Percentiles rank a stretch among this genome's conserved stretches.
phyloP scores from a whole-genome alignment of 2,888 invertebrate species.

The Drosophila putrida region DNA sequence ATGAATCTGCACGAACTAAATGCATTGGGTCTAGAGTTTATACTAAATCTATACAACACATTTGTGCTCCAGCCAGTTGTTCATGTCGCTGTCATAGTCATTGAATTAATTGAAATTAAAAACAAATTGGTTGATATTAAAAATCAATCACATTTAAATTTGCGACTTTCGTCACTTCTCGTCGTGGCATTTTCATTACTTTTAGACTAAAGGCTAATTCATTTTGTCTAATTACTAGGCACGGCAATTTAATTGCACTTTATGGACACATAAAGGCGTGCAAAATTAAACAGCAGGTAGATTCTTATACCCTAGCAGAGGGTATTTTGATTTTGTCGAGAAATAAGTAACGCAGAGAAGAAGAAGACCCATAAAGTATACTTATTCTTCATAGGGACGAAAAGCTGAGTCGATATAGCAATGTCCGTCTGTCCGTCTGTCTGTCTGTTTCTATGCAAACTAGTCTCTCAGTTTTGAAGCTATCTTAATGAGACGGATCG shows the following conservation, averaged over 20 bases:
- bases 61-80: background rate
- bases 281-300: background rate
- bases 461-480: too few relatives aligned
- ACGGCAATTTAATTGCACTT: background rate
- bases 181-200: background rate
- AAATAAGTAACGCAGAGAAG: too few relatives aligned
- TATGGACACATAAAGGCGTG: background rate
- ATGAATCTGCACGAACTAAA: background rate
- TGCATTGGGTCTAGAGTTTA: background rate
- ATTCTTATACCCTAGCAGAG: too few relatives aligned
- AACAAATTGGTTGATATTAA: slow-evolving; percentile 6
- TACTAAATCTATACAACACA: background rate
- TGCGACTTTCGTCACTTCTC: background rate
- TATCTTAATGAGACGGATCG: too few relatives aligned
- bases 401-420: too few relatives aligned
- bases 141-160: slow-evolving; percentile 7
- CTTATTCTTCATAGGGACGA: too few relatives aligned
- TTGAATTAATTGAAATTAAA: slow-evolving; percentile 4
- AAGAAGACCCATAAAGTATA: too few relatives aligned
- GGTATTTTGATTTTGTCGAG: too few relatives aligned
- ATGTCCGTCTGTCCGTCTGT: too few relatives aligned
- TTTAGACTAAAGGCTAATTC: background rate
- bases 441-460: too few relatives aligned
- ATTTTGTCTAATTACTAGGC: background rate
- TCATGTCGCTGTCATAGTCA: too few relatives aligned